phyloP scores from a whole-genome alignment of 2,113 vertebrate genomes.

The Pelusios castaneus region DNA sequence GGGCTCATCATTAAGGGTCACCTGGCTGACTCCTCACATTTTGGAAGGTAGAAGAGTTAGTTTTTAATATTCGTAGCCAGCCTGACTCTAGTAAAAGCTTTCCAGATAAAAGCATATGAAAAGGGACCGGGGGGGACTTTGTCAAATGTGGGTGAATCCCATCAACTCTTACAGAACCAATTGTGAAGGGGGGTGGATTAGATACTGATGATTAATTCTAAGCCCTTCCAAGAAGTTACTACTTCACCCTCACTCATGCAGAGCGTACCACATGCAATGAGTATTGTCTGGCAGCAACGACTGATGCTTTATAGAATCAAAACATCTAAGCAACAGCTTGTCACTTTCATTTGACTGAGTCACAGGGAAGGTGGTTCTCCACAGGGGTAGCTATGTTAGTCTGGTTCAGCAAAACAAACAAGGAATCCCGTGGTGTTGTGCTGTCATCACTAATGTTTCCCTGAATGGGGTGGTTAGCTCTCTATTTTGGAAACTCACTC shows the following conservation, averaged over 20 bases:
- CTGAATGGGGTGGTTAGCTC: background rate
- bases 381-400: no score
- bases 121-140: background rate
- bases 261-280: background rate
- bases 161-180: background rate
- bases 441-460: background rate
- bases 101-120: constrained; percentile 20
- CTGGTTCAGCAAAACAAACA: no score
- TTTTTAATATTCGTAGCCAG: constrained; percentile 39
- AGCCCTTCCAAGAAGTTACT: constrained; percentile 9
- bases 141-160: background rate
- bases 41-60: constrained; percentile 45
- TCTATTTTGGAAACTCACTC: background rate
- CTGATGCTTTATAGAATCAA: background rate
- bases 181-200: background rate
- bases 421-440: background rate
- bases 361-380: background rate
- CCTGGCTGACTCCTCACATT: constrained; percentile 12
- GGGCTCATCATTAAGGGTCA: background rate
- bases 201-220: constrained; percentile 42
- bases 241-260: constrained; percentile 3
- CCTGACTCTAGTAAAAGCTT: constrained; percentile 9
- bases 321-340: background rate
- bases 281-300: background rate
- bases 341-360: background rate